A percentile compares a stretch with the other conserved stretches of the same genome.
These are phyloP conservation scores for Penaeus japonicus DNA, from an alignment of 1,140 invertebrate genomes.

Conservation along the genomic window DNA sequence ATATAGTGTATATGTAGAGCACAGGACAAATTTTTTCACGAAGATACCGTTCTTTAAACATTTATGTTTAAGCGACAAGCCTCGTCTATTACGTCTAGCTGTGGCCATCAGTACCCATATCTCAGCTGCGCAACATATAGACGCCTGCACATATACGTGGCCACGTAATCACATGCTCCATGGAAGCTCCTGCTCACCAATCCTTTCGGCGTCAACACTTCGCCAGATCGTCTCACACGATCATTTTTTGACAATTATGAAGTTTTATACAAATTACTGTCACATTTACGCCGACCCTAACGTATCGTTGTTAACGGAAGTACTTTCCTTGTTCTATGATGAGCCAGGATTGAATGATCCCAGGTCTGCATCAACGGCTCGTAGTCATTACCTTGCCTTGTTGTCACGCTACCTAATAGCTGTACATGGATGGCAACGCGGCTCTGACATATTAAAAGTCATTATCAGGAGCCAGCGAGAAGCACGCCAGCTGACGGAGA, in stretches of 20 bases:
- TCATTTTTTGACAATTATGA: background rate
- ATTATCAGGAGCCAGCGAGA: too few species aligned
- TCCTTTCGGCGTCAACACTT: background rate
- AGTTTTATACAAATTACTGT: background rate
- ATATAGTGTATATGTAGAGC: too few species aligned
- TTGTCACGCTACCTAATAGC: background rate
- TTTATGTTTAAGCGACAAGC: background rate
- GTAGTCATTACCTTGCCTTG: background rate
- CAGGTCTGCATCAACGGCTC: background rate
- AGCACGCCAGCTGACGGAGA: too few species aligned
- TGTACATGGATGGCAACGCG: background rate
- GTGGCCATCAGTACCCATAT: background rate
- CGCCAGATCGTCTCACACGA: background rate
- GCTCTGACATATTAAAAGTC: background rate
- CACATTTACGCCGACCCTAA: background rate
- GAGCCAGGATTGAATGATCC: too few species aligned
- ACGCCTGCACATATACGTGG: background rate
- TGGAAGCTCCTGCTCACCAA: background rate
- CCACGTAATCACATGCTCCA: background rate
- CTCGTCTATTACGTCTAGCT: background rate
- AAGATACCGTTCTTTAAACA: background rate
- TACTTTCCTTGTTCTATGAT: too few species aligned
- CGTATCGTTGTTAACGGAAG: background rate
- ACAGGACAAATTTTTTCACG: background rate
- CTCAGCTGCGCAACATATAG: background rate